A percentile compares a stretch with the other conserved stretches of the same genome.
Evolutionary conservation across 2,888 invertebrate species (phyloP).

Genomic region (Ariolimax columbianus): DNA sequence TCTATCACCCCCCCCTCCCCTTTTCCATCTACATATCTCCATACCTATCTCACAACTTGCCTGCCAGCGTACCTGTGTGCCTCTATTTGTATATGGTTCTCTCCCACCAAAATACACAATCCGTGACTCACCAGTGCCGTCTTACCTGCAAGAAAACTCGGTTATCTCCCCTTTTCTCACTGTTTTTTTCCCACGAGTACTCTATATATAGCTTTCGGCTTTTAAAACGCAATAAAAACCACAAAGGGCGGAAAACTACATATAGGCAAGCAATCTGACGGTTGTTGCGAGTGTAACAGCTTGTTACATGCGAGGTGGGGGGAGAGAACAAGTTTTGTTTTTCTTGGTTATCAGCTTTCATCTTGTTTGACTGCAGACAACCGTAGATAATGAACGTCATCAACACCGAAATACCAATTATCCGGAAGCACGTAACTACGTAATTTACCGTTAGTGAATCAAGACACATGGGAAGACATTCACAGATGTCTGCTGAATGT

Average conservation of each 20-base stretch:
- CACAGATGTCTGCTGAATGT: no score
- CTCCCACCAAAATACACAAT: constrained; percentile 18
- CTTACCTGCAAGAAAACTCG: constrained; percentile 3
- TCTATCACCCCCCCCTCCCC: neutral
- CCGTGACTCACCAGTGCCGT: constrained; percentile 13
- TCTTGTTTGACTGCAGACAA: no score
- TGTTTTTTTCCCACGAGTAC: neutral
- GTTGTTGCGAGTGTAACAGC: neutral
- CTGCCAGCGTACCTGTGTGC: neutral
- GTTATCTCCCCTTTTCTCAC: constrained; percentile 18
- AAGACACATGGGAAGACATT: no score
- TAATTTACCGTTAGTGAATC: no score
- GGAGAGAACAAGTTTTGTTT: no score
- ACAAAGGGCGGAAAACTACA: neutral
- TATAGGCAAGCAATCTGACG: no score
- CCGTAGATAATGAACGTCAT: no score
- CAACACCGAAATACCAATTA: no score
- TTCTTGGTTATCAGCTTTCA: no score
- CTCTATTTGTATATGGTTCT: constrained; percentile 3
- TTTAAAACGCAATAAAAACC: constrained; percentile 6
- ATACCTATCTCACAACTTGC: no score
- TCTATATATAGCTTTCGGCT: constrained; percentile 2
- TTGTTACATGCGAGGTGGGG: neutral
- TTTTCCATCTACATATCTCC: neutral
- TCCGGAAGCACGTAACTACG: no score